Base-by-base conservation (phyloP, 2,888 invertebrate species). In the Philopedon plagiatum region DNA sequence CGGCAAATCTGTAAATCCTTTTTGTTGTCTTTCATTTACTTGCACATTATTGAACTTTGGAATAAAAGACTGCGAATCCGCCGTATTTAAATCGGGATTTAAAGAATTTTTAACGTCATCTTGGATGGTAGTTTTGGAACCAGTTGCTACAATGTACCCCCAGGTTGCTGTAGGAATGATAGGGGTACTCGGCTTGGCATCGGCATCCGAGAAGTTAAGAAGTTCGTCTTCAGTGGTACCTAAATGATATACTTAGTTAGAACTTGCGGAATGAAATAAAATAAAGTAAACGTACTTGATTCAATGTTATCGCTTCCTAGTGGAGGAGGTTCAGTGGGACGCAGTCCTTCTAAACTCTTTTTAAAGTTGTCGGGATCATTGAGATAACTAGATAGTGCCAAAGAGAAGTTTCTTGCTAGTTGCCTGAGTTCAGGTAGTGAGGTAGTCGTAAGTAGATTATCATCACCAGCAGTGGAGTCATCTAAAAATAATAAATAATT, bases 351-450 rank as follows among this genome's bases (percentile, higher is more conserved):
- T 18, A 95, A 83, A 18, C 92, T 92, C 80, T 91, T 91, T 76
- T 92, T 90, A 79, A 95, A 95, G 62, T 91, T 91, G n/a, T 91
- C 91, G 0, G 95, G 95, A 83, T 95, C 92, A 83, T 94, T 92
- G 3, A 95, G 86, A 78, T 95, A 95, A 0, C 93, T 93, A 0
- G 93, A 92, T 13, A 95, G 84, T 0, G 94, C 95, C 80, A 94
- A 91, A 0, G 94, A 94, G 79, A 95, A 95, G 2, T 95, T 93
- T 84, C 93, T 92, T 0, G 95, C 95, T 3, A 95, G 84, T 83
- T 94, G 93, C 61, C 94, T 88, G 0, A 94, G 89, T 84, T 92
- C 89, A n/a, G 74, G 74, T 11, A 71, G 19, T 18, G 74, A 65
- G 18, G 74, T 74, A 13, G 74, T 71, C 0, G 70, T 19, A 1